Conservation (phyloP, 2,888 invertebrate species). For the Caenorhabditis becei region DNA sequence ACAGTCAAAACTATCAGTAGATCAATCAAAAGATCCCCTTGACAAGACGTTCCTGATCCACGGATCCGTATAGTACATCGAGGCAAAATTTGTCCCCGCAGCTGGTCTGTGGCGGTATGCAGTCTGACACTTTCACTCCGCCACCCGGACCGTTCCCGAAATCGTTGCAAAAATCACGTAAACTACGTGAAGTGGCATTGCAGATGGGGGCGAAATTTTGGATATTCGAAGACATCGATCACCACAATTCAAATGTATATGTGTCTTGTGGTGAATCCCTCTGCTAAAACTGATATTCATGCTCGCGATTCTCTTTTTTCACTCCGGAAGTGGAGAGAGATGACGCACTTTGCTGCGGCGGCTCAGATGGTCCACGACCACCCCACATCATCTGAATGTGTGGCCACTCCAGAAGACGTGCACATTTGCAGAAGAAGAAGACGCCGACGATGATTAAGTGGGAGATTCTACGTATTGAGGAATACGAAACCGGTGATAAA, state of each 20-base stretch:
- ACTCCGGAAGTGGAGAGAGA: not conserved
- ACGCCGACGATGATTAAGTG: constrained; percentile 7
- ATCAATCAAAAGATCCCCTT: no score
- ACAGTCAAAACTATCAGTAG: no score
- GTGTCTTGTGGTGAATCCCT: constrained; percentile 26
- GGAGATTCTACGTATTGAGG: constrained; percentile 33
- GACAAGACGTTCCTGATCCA: not conserved
- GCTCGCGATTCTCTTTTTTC: constrained; percentile 12
- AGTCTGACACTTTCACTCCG: constrained; percentile 31
- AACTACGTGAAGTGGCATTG: constrained; percentile 20
- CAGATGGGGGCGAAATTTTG: not conserved
- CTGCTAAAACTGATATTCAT: constrained; percentile 17
- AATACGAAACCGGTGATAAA: constrained; percentile 24
- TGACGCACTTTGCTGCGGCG: constrained; percentile 44
- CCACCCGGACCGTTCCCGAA: constrained; percentile 33
- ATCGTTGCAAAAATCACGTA: constrained; percentile 56
- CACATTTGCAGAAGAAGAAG: constrained; percentile 5
- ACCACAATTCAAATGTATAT: constrained; percentile 11
- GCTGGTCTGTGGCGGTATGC: not conserved
- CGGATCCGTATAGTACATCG: not conserved
- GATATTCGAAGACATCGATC: constrained; percentile 10
- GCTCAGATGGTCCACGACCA: constrained; percentile 38
- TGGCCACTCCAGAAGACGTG: constrained; percentile 1
- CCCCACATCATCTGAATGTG: constrained; percentile 21
- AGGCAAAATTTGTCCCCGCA: not conserved